Conservation (phyloP, 2,888 invertebrate species). For the Clostera curtula region DNA sequence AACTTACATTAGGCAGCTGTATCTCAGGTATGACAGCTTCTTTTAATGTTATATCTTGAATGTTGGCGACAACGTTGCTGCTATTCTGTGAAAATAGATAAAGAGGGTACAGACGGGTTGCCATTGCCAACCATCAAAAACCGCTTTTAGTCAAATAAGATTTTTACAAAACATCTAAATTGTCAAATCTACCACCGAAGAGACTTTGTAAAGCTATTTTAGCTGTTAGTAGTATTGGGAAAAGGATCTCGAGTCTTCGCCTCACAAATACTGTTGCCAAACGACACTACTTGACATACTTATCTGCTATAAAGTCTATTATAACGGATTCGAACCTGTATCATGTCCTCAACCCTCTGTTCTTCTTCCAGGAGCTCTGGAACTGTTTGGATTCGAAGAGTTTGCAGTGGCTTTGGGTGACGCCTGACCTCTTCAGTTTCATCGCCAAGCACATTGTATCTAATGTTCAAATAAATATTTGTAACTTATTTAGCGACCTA, state of each 20-base stretch:
- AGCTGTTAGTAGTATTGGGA: too few species aligned
- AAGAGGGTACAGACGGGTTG: too few species aligned
- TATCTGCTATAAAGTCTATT: slow-evolving; percentile 1
- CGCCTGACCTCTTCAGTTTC: slow-evolving; percentile 11
- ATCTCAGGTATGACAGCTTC: slow-evolving; percentile 44
- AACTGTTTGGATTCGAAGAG: slow-evolving; percentile 17
- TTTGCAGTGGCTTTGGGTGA: slow-evolving; percentile 18
- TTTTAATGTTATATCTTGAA: slow-evolving; percentile 54
- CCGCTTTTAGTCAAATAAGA: too few species aligned
- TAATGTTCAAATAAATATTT: slow-evolving; percentile 8
- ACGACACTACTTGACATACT: not conserved
- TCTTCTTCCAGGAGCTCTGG: slow-evolving; percentile 35
- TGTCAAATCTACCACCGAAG: too few species aligned
- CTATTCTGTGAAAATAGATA: slow-evolving; percentile 43
- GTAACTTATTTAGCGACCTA: not conserved
- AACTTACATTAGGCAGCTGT: slow-evolving; percentile 46
- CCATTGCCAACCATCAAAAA: too few species aligned
- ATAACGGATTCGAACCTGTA: slow-evolving; percentile 25
- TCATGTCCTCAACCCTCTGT: slow-evolving; percentile 39
- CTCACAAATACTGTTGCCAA: too few species aligned
- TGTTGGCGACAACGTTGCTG: slow-evolving; percentile 44
- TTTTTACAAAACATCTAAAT: too few species aligned
- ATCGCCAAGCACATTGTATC: slow-evolving; percentile 25
- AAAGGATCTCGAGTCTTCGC: too few species aligned
- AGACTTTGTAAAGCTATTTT: too few species aligned